Base-by-base conservation (phyloP, 2,797 vertebrate genomes). In the Cyprinodon diabolis region DNA sequence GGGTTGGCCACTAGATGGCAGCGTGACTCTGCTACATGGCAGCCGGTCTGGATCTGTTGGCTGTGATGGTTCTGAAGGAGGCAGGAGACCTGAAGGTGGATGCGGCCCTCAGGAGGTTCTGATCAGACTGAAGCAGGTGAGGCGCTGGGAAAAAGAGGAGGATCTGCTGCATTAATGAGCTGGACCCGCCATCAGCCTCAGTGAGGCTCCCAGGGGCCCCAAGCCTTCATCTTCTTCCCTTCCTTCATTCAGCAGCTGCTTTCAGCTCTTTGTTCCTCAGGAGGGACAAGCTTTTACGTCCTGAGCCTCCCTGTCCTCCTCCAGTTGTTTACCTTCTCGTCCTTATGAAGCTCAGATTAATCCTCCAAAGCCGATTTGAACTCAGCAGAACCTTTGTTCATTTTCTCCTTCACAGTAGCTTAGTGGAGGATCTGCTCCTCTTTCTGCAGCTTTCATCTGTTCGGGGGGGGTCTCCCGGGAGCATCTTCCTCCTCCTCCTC, bases 401-500 rank as follows among this genome's bases (percentile, higher is more conserved):
- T 91, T 91, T 92, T 94, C 90, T 85, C 93, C 94, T 94, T 94
- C 94, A 95, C 93, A 93, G 82, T 78, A 62, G 89, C 88, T 94
- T 94, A 94, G 91, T 91, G 91, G 92, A 93, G 91, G 87, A 91
- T 87, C 13, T 84, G 76, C 77, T 73, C 71, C 69, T 78, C 84
- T 89, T 89, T 82, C 81, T 81, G 78, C 74, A 6, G 73, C 84
- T 88, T 90, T 93, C 90, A 93, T 93, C 92, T 90, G 77, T 83
- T 77, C 74, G 81, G 79, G 65, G 6, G 55, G 83, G 15, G 14
- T 73, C 51, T 21, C 49, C 67, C 67, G 3, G 35, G 67, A 43
- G 35, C 67, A 35, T 48, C 47, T 2, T 49, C 45, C 45, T n/a
- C 63, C 21, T 40, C 19, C 12, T 30, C 25, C 25, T 30, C 25